Evolutionary conservation across 2,888 invertebrate species (phyloP), one percentile per base, ranked within the genome.

Genomic region (Polietes domitor): DNA sequence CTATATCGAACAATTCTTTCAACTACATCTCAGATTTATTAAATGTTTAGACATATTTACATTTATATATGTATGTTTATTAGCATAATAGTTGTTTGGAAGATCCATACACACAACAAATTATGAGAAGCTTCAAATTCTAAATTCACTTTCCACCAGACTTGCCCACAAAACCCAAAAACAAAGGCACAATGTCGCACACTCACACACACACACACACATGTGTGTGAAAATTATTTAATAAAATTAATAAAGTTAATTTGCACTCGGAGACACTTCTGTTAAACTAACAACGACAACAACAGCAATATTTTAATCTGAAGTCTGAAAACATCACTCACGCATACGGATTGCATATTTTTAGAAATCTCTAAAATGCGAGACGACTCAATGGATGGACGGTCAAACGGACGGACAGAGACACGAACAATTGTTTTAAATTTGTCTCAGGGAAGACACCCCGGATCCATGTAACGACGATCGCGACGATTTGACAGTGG

Each of bases 211-310:
- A 47, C 1, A 1, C 15, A 6, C 32, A 32, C 32, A 32, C 0
- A 32, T 17, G 50, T 58, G 12, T 17, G 50, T 58, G 12, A 74
- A 28, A 55, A 76, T 79, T 82, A 78, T 74, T 85, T 77, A 85
- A 72, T 82, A 83, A 77, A 80, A 58, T 83, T 82, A 85, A 85
- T 85, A 65, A 80, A 78, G 71, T 73, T 77, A 83, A 83, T 85
- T 82, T 80, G 68, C 65, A 28, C 72, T 32, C n/a, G 9, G 28
- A 75, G 37, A 53, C 53, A 75, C 72, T 65, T 53, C 12, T n/a
- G n/a, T 37, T 37, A 37, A 9, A 37, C 37, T 37, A 37, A 37
- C 37, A 37, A 55, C n/a, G 63, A 50, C 10, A 68, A 53, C 53
- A 19, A n/a, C 47, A 47, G n/a, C 47, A 47, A 47, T 5, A 47